A percentile compares a stretch with the other conserved stretches of the same genome.
phyloP scores from a whole-genome alignment of 2,797 vertebrate genomes.

The Triplophysa bombifrons region DNA sequence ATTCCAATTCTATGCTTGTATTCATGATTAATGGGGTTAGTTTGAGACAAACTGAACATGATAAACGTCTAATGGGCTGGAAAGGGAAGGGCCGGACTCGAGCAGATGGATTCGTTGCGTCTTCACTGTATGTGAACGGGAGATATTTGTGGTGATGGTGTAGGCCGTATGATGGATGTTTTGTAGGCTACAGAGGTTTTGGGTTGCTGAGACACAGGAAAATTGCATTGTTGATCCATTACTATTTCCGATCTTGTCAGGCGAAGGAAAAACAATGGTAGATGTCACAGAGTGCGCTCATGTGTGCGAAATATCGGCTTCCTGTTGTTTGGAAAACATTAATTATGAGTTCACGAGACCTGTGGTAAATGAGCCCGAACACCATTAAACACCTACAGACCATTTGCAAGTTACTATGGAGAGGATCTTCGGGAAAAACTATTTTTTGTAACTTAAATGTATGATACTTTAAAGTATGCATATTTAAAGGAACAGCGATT shows the following conservation, averaged over 20 bases:
- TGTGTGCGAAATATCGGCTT: constrained; percentile 38
- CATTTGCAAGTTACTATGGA: not conserved
- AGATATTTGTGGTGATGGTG: constrained; percentile 56
- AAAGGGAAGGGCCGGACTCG: constrained; percentile 56
- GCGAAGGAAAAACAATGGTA: constrained; percentile 63
- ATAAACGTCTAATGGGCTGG: constrained; percentile 65
- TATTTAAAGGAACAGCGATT: not conserved
- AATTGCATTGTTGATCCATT: constrained; percentile 69
- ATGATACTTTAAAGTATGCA: not conserved
- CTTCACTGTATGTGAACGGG: constrained; percentile 53
- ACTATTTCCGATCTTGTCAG: constrained; percentile 60
- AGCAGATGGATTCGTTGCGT: constrained; percentile 57
- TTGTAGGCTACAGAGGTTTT: constrained; percentile 64
- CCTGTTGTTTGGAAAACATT: constrained; percentile 41
- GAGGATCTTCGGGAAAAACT: not conserved
- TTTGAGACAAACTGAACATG: constrained; percentile 55
- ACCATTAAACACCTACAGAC: constrained; percentile 58
- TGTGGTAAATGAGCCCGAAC: constrained; percentile 67
- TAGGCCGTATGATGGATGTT: constrained; percentile 70
- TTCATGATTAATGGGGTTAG: constrained; percentile 49
- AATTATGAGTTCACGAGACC: constrained; percentile 62
- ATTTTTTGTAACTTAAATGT: not conserved
- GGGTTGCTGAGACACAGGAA: constrained; percentile 69
- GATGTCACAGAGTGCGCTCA: constrained; percentile 53
- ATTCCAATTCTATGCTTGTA: constrained; percentile 45